These are phyloP conservation scores for Melanerpes formicivorus DNA, from an alignment of 2,113 vertebrate genomes.

Conservation along the genomic window DNA sequence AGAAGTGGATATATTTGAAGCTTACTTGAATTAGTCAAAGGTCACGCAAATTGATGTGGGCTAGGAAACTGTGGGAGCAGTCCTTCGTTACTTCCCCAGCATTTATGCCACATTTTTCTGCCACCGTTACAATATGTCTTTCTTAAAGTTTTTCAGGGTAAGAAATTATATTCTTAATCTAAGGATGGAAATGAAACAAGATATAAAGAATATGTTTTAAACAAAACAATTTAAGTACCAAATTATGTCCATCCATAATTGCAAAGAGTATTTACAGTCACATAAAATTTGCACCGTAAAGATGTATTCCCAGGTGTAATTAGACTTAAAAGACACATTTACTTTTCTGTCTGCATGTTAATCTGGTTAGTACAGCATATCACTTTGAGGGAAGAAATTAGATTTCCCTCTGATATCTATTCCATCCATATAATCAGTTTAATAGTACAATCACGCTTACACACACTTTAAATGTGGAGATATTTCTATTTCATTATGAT, in stretches of 20 bases:
- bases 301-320: neutral
- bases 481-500: neutral
- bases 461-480: neutral
- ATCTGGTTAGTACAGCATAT: neutral
- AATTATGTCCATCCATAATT: neutral
- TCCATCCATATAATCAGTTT: neutral
- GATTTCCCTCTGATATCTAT: neutral
- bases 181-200: neutral
- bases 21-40: neutral
- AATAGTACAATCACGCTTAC: neutral
- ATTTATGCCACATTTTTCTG: neutral
- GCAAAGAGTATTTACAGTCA: neutral
- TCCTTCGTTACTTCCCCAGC: neutral
- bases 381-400: neutral
- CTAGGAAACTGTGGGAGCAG: neutral
- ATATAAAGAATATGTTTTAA: neutral
- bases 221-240: neutral
- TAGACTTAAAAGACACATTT: neutral
- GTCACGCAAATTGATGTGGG: neutral
- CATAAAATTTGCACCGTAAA: neutral
- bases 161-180: neutral
- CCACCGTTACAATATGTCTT: neutral
- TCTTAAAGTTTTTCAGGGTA: neutral
- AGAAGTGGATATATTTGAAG: neutral
- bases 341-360: neutral